Conservation (phyloP, 2,797 vertebrate genomes). For the Heterohyrax brucei region DNA sequence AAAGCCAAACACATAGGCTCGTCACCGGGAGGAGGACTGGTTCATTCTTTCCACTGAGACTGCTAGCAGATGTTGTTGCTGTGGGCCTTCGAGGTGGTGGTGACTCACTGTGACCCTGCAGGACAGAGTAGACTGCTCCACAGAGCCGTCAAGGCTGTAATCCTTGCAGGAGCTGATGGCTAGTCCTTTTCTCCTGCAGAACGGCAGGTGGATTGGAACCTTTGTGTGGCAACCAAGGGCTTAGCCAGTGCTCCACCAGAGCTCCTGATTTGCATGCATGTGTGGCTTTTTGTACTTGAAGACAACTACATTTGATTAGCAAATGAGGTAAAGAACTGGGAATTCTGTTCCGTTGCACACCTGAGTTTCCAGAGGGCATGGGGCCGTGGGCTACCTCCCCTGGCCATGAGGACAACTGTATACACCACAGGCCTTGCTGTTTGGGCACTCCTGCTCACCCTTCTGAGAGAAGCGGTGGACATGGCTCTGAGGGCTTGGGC, state of each 20-base stretch:
- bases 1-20: conserved; percentile 6
- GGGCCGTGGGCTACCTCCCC: background rate
- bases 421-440: background rate
- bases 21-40: background rate
- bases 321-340: background rate
- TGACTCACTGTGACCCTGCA: too few species aligned
- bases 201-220: background rate
- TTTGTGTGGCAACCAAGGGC: background rate
- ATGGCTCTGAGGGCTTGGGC: background rate
- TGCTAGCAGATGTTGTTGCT: background rate
- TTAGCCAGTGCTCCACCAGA: background rate
- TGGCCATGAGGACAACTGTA: too few species aligned
- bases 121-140: too few species aligned
- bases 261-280: background rate
- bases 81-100: background rate
- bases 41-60: conserved; percentile 52
- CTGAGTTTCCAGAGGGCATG: background rate
- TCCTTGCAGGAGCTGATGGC: background rate
- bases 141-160: too few species aligned
- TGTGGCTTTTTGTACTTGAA: background rate
- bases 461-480: background rate
- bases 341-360: background rate
- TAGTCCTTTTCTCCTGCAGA: background rate
- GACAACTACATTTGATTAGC: background rate
- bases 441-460: background rate